These are phyloP conservation scores for Knipowitschia caucasica DNA, from an alignment of 2,797 vertebrate genomes.

Conservation along the genomic window DNA sequence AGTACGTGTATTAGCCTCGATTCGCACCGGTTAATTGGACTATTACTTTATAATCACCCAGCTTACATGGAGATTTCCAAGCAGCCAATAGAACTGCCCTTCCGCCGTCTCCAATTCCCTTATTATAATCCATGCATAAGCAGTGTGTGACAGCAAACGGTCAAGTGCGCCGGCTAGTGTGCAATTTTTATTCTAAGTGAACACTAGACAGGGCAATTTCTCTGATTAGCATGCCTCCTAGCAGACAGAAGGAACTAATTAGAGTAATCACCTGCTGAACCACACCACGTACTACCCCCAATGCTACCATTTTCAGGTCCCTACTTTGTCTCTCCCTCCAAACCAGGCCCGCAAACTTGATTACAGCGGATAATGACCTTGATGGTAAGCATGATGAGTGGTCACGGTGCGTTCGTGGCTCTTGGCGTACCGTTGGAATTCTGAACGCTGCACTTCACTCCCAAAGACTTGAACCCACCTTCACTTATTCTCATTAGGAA, in stretches of 20 bases:
- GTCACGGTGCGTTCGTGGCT: slow-evolving; percentile 45
- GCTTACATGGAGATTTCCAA: slow-evolving; percentile 12
- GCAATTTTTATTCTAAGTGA: slow-evolving; percentile 46
- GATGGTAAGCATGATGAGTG: slow-evolving; percentile 52
- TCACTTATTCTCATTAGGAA: slow-evolving; percentile 77
- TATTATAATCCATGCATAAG: slow-evolving; percentile 32
- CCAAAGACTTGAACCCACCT: slow-evolving; percentile 69
- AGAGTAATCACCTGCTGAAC: slow-evolving; percentile 61
- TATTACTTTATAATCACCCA: slow-evolving; percentile 14
- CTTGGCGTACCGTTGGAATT: slow-evolving; percentile 61
- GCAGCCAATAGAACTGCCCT: slow-evolving; percentile 9
- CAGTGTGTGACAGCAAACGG: slow-evolving; percentile 45
- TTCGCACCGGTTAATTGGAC: slow-evolving; percentile 2
- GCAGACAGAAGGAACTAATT: slow-evolving; percentile 67
- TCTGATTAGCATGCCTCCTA: slow-evolving; percentile 62
- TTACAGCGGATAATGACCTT: slow-evolving; percentile 67
- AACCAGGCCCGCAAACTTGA: slow-evolving; percentile 54
- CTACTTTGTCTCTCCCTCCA: slow-evolving; percentile 51
- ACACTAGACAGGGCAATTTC: slow-evolving; percentile 38
- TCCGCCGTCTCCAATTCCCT: slow-evolving; percentile 20
- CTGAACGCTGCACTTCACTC: slow-evolving; percentile 62
- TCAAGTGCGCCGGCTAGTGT: slow-evolving; percentile 28
- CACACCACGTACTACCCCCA: slow-evolving; percentile 36
- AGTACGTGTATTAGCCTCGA: neutral
- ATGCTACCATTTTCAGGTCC: slow-evolving; percentile 43